Base-by-base conservation (phyloP, 2,113 vertebrate genomes). In the Loxodonta africana region DNA sequence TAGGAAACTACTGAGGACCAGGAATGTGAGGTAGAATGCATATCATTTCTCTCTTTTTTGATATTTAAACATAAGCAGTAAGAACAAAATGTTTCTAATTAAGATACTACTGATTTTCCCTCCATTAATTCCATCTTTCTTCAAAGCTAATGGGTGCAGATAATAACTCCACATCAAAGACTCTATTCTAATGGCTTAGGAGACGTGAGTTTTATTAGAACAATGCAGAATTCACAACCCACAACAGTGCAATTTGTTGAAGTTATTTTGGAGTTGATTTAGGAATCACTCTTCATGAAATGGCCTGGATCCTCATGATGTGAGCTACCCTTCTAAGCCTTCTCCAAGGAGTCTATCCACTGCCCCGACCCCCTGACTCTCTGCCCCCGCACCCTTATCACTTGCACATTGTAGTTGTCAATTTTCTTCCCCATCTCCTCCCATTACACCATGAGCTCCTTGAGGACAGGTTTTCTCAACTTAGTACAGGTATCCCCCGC, bases 81-180 rank as follows among this genome's bases (percentile, higher is more conserved):
- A 91, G 78, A 65, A 95, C 62, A 87, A 93, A 97, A 87, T 93
- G 91, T 97, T 95, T 97, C 80, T 84, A 93, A 94, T 95, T 91
- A 83, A 89, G 82, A 96, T 82, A 88, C 30, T n/a, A 86, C 90
- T 78, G 69, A 90, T 96, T 91, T 94, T 65, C 46, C 48, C 83
- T 95, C 83, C 83, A 97, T 91, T 89, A 97, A 92, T 94, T 83
- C 63, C 80, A 91, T 93, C 63, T 91, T 97, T 96, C 83, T 96
- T 97, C 91, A 94, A 97, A 94, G 48, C 57, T 91, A 96, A 97
- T 93, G 92, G 63, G 28, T 95, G 0, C 94, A 74, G 90, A 83
- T 92, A 96, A 91, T 91, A 88, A 95, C 20, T 93, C 74, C 74
- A 97, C 84, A 92, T 96, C 87, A 96, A 95, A 88, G 67, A 85